A percentile compares a stretch with the other conserved stretches of the same genome.
Conservation (phyloP, 2,888 invertebrate species). For the Eueremaeus valkanovi region DNA sequence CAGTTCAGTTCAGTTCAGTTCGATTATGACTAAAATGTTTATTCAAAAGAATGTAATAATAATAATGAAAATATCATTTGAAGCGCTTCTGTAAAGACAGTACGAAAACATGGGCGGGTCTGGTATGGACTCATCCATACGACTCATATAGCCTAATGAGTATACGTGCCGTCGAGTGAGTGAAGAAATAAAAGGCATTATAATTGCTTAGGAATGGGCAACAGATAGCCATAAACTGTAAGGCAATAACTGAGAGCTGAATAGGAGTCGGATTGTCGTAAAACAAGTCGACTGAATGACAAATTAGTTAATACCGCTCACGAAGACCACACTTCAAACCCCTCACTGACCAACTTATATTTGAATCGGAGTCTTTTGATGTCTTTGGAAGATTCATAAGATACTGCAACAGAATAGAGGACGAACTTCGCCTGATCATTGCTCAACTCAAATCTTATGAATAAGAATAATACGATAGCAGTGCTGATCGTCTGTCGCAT, state of each 20-base stretch:
- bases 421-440: no score
- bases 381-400: no score
- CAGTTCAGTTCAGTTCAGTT: no score
- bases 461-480: no score
- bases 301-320: conserved; percentile 17
- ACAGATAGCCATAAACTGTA: conserved; percentile 22
- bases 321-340: conserved; percentile 23
- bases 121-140: not conserved
- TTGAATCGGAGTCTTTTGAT: no score
- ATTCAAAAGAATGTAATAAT: no score
- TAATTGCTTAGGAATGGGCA: conserved; percentile 11
- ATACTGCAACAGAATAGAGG: no score
- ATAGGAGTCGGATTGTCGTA: conserved; percentile 17
- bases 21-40: no score
- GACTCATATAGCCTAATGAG: no score
- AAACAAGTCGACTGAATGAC: conserved; percentile 30
- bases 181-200: not conserved
- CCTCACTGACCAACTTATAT: no score
- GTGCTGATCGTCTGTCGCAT: no score
- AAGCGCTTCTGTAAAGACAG: conserved; percentile 3
- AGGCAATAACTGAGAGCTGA: conserved; percentile 4
- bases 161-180: not conserved
- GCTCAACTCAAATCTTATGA: no score
- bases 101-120: conserved; percentile 12
- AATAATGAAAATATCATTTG: conserved; percentile 17